Base-by-base conservation (phyloP, 2,797 vertebrate species). In the Myotis planiceps region DNA sequence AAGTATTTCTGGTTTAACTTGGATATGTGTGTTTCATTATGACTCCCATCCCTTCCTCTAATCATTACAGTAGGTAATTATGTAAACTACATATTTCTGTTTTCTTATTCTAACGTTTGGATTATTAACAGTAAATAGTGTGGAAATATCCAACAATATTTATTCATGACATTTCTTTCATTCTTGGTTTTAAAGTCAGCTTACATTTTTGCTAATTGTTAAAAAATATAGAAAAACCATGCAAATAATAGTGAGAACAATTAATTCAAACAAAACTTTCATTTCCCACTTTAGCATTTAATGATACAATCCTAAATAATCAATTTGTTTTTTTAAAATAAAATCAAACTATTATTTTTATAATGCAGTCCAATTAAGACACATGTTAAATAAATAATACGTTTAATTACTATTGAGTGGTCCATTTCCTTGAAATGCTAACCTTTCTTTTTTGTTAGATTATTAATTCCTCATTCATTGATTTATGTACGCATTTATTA, bases 1-100 rank as follows among this genome's bases (percentile, higher is more conserved):
- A 96, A 96, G 96, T 98, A 98, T 99, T 99, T 99, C 99, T 99
- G 99, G 99, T 99, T 99, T 99, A 99, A 99, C 98, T 98, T 98
- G 97, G 98, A 98, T 97, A 98, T 98, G 97, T 3, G 97, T 98
- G 98, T 99, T 98, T 98, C 92, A 97, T 96, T 97, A 98, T 98
- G 97, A 97, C 92, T 95, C 95, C 98, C 94, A 98, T 95, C 96
- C 88, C 97, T 96, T 90, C 95, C 98, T 98, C 97, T 98, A 98
- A 98, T 99, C 96, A 98, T 98, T 98, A 95, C 89, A 98, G 98
- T 97, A 99, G 98, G 98, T 98, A 98, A 95, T 99, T 98, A 99
- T 99, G 98, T 99, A 98, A 98, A 68, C 98, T 98, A 98, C 93
- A 97, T 98, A 98, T 98, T 98, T 96, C 97, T 98, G 98, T 98